Evolutionary conservation across 2,797 vertebrate genomes (phyloP).

Genomic region (Poecilia picta): DNA sequence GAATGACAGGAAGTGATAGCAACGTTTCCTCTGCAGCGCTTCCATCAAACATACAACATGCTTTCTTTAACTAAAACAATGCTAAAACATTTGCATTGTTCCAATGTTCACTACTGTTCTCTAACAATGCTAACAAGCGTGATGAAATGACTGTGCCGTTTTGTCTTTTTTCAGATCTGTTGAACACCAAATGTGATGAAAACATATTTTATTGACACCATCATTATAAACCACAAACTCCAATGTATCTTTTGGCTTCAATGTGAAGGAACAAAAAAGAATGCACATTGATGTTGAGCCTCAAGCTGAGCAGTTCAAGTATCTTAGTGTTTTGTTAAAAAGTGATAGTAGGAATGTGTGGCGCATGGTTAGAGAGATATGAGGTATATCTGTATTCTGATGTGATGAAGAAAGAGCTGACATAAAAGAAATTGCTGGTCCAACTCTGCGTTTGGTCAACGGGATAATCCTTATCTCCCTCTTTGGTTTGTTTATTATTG

Average conservation of each 20-base stretch:
- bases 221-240: background rate
- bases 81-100: background rate
- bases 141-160: background rate
- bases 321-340: background rate
- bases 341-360: background rate
- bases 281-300: background rate
- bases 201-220: background rate
- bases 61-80: conserved; percentile 47
- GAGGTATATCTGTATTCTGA: background rate
- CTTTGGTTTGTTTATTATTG: background rate
- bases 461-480: no score
- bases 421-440: background rate
- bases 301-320: background rate
- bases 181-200: background rate
- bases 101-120: no score
- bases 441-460: background rate
- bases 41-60: conserved; percentile 8
- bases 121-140: background rate
- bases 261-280: background rate
- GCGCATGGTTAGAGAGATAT: background rate
- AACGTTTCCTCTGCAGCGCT: conserved; percentile 10
- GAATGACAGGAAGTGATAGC: conserved; percentile 17
- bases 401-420: background rate
- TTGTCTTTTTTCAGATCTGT: background rate
- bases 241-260: background rate